Evolutionary conservation across 2,113 vertebrate genomes (phyloP), one percentile per base, ranked within the genome.

Genomic region (Aplodontia rufa): DNA sequence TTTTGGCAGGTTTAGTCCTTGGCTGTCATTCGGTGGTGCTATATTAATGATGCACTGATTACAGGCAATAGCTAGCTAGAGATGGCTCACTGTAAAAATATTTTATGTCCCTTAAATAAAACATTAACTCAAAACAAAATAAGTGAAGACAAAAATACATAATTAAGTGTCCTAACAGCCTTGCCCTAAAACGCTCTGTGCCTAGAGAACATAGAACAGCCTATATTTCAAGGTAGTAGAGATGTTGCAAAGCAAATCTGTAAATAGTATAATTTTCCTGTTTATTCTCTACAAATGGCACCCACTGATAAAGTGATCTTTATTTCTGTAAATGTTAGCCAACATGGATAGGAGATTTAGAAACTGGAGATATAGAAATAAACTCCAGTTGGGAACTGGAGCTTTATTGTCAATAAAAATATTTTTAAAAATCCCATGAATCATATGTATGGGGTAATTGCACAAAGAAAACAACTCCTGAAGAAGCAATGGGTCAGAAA

Each of bases 101-200:
- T 30, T 35, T 20, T 20, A 16, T 49, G 47, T 51, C 47, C 26
- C 12, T 78, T 75, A 92, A 94, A 90, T 87, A 72, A 92, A 78
- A 91, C 83, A 26, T 76, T 74, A 76, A 76, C 83, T 94, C n/a
- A 87, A 83, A 81, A 81, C 26, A 96, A 89, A 93, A 72, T 83
- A 90, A 92, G 51, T 55, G 37, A n/a, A 72, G 90, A 45, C n/a
- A 90, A 86, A 96, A 83, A 87, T 86, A 74, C 3, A 53, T 78
- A 85, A 71, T 69, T 32, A 87, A 94, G 42, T 37, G 6, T 6
- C n/a, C 17, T 37, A 14, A 69, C 7, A 37, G 20, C 7, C 60
- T 81, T 85, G 5, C 2, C n/a, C 47, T 60, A 62, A 47, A 49
- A 84, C 4, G 7, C 49, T 47, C 14, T 80, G 62, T 69, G 47